These are phyloP conservation scores for Atrichornis clamosus DNA, from an alignment of 2,113 vertebrate species.

Conservation along the genomic window DNA sequence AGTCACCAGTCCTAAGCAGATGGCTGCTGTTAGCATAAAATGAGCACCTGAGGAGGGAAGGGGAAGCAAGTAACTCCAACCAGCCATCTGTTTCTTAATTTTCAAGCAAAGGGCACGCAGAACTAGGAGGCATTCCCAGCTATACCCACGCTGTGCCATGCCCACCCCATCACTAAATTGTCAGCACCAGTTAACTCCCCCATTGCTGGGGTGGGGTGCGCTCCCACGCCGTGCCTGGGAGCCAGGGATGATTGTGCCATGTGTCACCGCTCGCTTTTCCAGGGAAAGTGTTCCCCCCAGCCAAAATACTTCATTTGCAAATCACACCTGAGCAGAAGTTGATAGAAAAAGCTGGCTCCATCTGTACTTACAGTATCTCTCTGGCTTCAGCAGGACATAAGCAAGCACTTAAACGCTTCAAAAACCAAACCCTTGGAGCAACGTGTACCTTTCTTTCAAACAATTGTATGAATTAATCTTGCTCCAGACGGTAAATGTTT, in stretches of 20 bases:
- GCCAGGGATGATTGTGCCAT: background rate
- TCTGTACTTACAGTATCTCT: background rate
- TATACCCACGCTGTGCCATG: background rate
- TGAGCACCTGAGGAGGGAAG: slow-evolving; percentile 55
- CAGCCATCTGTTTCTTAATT: slow-evolving; percentile 68
- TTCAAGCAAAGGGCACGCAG: slow-evolving; percentile 57
- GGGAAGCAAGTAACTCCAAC: slow-evolving; percentile 31
- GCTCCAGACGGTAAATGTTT: slow-evolving; percentile 39
- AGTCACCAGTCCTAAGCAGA: slow-evolving; percentile 63
- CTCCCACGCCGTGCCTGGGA: background rate
- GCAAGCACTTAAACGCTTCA: background rate
- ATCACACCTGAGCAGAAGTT: slow-evolving; percentile 35
- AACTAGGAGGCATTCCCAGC: slow-evolving; percentile 19
- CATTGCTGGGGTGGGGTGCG: background rate
- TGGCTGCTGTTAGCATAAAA: slow-evolving; percentile 69
- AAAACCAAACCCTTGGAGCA: slow-evolving; percentile 1
- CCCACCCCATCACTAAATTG: slow-evolving; percentile 3
- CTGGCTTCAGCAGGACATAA: background rate
- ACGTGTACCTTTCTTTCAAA: background rate
- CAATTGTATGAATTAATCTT: slow-evolving; percentile 7
- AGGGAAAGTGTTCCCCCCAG: background rate
- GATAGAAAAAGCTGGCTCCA: background rate
- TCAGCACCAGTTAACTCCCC: slow-evolving; percentile 1
- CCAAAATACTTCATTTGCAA: slow-evolving; percentile 47
- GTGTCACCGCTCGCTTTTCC: slow-evolving; percentile 15